These are phyloP conservation scores for Cyanistes caeruleus DNA, from an alignment of 2,113 vertebrate genomes.

Conservation along the genomic window DNA sequence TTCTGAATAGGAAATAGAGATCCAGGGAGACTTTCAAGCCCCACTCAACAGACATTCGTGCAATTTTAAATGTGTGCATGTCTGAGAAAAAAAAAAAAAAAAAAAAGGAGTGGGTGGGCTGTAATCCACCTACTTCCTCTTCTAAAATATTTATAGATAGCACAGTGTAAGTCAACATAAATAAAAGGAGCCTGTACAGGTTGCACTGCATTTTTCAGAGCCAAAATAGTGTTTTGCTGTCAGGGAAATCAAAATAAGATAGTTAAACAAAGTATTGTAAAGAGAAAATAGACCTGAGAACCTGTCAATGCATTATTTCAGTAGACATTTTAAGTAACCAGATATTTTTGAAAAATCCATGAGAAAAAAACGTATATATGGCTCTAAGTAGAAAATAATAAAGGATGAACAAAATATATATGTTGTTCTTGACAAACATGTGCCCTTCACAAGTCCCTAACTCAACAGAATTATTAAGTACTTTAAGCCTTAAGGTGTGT, in stretches of 20 bases:
- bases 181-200: neutral
- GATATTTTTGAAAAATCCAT: neutral
- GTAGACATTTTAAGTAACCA: neutral
- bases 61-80: neutral
- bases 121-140: constrained; percentile 14
- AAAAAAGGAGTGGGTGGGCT: neutral
- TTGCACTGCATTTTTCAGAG: constrained; percentile 13
- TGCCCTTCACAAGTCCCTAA: neutral
- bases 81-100: neutral
- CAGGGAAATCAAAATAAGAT: constrained; percentile 25
- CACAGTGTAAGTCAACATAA: constrained; percentile 10
- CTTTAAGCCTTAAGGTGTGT: neutral
- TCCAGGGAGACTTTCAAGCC: constrained; percentile 19
- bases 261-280: neutral
- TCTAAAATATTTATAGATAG: constrained; percentile 53
- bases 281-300: neutral
- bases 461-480: neutral
- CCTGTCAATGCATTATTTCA: neutral
- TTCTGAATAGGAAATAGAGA: constrained; percentile 9
- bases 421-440: neutral
- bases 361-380: neutral
- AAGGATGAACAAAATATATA: neutral
- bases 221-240: neutral
- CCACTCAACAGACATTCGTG: neutral
- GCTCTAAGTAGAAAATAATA: neutral